Evolutionary conservation across 2,113 vertebrate genomes (phyloP), one percentile per base, ranked within the genome.

Genomic region (Merops nubicus): DNA sequence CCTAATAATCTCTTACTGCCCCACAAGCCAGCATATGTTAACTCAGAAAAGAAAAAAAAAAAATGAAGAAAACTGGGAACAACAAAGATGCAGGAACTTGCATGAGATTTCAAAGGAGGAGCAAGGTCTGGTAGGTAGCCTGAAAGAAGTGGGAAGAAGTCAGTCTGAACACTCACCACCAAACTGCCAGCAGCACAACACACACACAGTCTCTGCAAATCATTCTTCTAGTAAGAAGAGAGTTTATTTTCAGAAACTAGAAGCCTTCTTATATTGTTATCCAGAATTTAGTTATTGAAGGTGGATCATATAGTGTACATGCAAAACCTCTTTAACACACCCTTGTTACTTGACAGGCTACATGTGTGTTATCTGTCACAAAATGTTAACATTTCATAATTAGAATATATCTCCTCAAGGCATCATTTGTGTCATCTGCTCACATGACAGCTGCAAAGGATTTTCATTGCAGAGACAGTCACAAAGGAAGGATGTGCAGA

Each of bases 351-450:
- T 9, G 19, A 62, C 75, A 85, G 78, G 31, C 76, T 92, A 76
- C 15, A 47, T 18, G 16, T 73, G n/a, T 89, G 67, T 67, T 81
- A 70, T 73, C 45, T 85, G 42, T 82, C 62, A 47, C 43, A 53
- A 63, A 76, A 91, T 48, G 9, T 60, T 36, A 92, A 51, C 28
- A 60, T 96, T 94, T 96, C 63, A 50, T 95, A 85, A 91, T 28
- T 59, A 77, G 47, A 91, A 9, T 36, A 82, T 60, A 89, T 84
- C 36, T n/a, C 83, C 76, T 82, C 31, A 31, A 80, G 90, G 51
- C 22, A 64, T 87, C 10, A n/a, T 83, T 94, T 89, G 43, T 93
- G 59, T 92, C 59, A 81, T 60, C 74, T 28, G 19, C 42, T 89
- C 63, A 62, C 22, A 65, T 47, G 50, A 75, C 86, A 95, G 75